phyloP scores from a whole-genome alignment of 1,140 invertebrate species.

The Scaptomyza hsui region DNA sequence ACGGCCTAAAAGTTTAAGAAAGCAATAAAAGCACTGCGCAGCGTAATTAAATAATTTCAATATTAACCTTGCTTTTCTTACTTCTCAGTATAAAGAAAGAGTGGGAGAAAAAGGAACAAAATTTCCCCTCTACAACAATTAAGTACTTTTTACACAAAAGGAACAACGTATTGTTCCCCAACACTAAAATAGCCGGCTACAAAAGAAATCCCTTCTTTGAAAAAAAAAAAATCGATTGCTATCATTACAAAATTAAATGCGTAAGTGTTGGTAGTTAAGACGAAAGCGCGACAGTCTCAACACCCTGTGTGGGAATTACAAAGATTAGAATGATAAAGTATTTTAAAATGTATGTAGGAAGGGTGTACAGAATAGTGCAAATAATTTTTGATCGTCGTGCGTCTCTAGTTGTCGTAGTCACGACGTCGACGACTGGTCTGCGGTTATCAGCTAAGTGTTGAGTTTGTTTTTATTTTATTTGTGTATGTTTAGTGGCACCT shows the following conservation, averaged over 20 bases:
- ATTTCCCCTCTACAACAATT: too few species aligned
- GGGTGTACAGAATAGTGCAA: neutral
- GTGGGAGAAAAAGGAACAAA: too few species aligned
- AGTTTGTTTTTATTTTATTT: constrained; percentile 71
- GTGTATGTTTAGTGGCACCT: constrained; percentile 68
- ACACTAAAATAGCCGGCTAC: too few species aligned
- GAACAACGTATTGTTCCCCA: too few species aligned
- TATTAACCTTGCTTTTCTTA: too few species aligned
- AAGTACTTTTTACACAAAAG: too few species aligned
- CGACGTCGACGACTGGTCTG: constrained; percentile 56
- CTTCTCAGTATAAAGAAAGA: too few species aligned
- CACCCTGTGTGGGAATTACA: too few species aligned
- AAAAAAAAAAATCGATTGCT: too few species aligned
- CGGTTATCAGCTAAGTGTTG: constrained; percentile 65
- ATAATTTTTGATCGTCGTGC: constrained; percentile 28
- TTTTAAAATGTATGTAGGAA: constrained; percentile 10
- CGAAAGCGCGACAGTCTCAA: neutral
- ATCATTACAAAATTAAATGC: neutral
- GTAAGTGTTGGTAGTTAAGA: constrained; percentile 2
- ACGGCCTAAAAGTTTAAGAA: neutral
- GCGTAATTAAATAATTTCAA: too few species aligned
- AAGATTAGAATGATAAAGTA: too few species aligned
- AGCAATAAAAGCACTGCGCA: neutral
- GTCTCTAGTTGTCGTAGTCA: constrained; percentile 70
- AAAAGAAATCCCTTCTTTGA: too few species aligned